Base-by-base conservation (phyloP, 2,888 invertebrate genomes). In the Opisthograptis luteolata region DNA sequence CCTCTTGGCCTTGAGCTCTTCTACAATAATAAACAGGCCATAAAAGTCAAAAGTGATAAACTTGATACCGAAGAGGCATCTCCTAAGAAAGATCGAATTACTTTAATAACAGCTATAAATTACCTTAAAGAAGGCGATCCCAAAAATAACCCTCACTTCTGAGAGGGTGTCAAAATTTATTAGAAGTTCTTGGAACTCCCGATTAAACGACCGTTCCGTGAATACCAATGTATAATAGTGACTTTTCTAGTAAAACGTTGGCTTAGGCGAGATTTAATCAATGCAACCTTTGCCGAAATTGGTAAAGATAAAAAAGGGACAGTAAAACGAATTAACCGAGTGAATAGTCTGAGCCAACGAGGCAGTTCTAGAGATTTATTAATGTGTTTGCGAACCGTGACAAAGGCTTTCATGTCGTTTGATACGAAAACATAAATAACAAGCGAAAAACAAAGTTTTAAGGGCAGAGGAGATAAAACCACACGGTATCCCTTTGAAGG, bases 281-380 rank as follows among this genome's bases (percentile, higher is more conserved):
- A 30, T 44, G 25, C 6, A 32, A 27, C 36, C 36, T 36, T 32
- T 32, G 30, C 14, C 17, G 27, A 19, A n/a, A 43, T 44, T 35
- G 40, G 30, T 35, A 12, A 17, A 45, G 25, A 13, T n/a, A 35
- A 42, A 34, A 54, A 46, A 32, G 42, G 34, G 50, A 53, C 44
- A 56, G 27, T 48, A 44, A 60, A 60, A 51, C 53, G 40, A 43
- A 60, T 54, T 60, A 50, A 32, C 39, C 14, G 22, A 44, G 15
- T 24, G 34, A 43, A 39, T 30, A 32, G 34, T 44, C 10, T 13
- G 53, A 66, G 61, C 57, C 61, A 64, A 62, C 44, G 62, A 65
- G 70, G 68, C 73, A 62, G 73, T 76, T 73, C 67, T 57, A 55
- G 61, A 74, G 75, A 82, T 80, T 79, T 81, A 81, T 78, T 73